Evolutionary conservation across 2,797 vertebrate genomes (phyloP).

Genomic region (Cyclopterus lumpus): DNA sequence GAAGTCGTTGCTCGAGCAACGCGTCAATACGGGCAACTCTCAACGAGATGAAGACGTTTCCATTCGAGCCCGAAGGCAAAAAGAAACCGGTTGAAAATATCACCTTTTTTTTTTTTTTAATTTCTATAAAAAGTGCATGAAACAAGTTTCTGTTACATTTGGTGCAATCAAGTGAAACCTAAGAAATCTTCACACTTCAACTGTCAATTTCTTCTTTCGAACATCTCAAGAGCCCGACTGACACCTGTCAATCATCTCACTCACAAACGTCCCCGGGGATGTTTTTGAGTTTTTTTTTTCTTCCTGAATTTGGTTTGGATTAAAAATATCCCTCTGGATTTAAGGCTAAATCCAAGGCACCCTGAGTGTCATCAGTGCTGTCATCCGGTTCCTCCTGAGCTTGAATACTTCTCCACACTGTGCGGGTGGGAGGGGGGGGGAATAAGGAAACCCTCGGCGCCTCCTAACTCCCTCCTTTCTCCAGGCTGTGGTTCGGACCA

Average conservation of each 20-base stretch:
- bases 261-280: background rate
- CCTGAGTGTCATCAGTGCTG: background rate
- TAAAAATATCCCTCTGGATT: background rate
- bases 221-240: background rate
- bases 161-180: background rate
- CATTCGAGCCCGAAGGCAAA: background rate
- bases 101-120: background rate
- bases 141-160: slow-evolving; percentile 1
- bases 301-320: background rate
- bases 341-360: background rate
- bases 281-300: background rate
- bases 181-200: background rate
- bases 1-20: background rate
- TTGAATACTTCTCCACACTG: background rate
- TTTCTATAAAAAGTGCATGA: slow-evolving; percentile 31
- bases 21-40: background rate
- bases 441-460: background rate
- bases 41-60: background rate
- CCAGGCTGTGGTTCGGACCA: background rate
- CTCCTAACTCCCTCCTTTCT: slow-evolving; percentile 23
- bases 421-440: no score
- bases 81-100: slow-evolving; percentile 4
- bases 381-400: slow-evolving; percentile 30
- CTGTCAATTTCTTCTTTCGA: background rate
- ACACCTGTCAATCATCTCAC: background rate